Evolutionary conservation across 1,140 invertebrate species (phyloP).

Genomic region (Leptestheria dahalacensis): DNA sequence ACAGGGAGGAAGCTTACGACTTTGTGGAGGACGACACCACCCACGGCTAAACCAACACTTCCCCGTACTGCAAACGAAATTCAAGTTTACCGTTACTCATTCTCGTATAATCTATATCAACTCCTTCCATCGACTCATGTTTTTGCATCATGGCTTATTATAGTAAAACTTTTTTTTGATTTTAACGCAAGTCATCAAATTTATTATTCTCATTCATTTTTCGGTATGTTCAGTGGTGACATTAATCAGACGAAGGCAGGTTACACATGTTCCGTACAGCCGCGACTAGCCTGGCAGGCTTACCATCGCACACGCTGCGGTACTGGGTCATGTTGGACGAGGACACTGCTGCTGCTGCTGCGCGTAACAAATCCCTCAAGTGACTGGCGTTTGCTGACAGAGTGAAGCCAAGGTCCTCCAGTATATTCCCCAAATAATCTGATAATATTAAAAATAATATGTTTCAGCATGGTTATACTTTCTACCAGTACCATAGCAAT

Average conservation of each 20-base stretch:
- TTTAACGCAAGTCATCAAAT: not conserved
- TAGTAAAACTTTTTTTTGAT: not conserved
- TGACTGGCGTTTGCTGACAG: slow-evolving; percentile 53
- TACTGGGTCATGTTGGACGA: slow-evolving; percentile 32
- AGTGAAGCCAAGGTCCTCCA: slow-evolving; percentile 65
- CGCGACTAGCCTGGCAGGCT: slow-evolving; percentile 49
- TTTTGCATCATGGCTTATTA: too few species aligned
- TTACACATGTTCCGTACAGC: slow-evolving; percentile 58
- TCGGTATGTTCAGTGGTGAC: not conserved
- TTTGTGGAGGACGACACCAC: slow-evolving; percentile 97
- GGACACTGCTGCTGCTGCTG: slow-evolving; percentile 37
- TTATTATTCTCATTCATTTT: not conserved
- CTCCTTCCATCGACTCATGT: too few species aligned
- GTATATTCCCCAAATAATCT: slow-evolving; percentile 70
- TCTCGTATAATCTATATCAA: too few species aligned
- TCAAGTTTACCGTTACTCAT: too few species aligned
- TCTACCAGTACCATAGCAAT: too few species aligned
- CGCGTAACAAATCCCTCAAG: slow-evolving; percentile 46
- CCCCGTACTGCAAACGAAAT: too few species aligned
- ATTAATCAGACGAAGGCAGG: slow-evolving; percentile 8
- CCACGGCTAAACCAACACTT: slow-evolving; percentile 49
- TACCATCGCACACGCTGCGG: slow-evolving; percentile 42
- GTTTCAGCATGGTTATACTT: too few species aligned
- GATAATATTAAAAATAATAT: slow-evolving; percentile 24
- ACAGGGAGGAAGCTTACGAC: slow-evolving; percentile 81